Evolutionary conservation across 2,888 invertebrate genomes (phyloP).

Genomic region (Chrysotoxum bicinctum): DNA sequence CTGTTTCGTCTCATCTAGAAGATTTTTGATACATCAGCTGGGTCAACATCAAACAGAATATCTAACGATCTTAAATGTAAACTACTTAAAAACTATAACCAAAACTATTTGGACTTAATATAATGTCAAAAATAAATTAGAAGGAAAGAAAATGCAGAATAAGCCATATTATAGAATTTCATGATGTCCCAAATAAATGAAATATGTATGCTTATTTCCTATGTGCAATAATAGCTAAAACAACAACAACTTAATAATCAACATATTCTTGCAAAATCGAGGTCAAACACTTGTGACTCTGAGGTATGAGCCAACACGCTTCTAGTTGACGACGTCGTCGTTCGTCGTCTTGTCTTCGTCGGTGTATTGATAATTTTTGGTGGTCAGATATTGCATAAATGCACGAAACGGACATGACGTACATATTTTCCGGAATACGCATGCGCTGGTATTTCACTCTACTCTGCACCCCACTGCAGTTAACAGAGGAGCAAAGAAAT

Average conservation of each 20-base stretch:
- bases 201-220: background rate
- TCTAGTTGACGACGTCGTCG: conserved; percentile 8
- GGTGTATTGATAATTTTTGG: conserved; percentile 41
- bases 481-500: conserved; percentile 11
- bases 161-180: no score
- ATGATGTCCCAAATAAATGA: background rate
- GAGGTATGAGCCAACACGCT: conserved; percentile 88
- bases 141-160: no score
- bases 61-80: no score
- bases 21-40: no score
- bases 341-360: background rate
- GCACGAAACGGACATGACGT: conserved; percentile 41
- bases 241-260: conserved; percentile 1
- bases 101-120: no score
- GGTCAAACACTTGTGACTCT: conserved; percentile 82
- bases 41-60: no score
- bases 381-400: conserved; percentile 65
- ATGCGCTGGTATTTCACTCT: conserved; percentile 3
- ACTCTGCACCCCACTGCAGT: background rate
- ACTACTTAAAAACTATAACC: no score
- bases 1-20: no score
- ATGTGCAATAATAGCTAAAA: background rate
- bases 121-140: no score
- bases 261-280: conserved; percentile 59
- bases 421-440: conserved; percentile 61